Evolutionary conservation across 2,113 vertebrate genomes (phyloP).

Genomic region (Tonatia bakeri): DNA sequence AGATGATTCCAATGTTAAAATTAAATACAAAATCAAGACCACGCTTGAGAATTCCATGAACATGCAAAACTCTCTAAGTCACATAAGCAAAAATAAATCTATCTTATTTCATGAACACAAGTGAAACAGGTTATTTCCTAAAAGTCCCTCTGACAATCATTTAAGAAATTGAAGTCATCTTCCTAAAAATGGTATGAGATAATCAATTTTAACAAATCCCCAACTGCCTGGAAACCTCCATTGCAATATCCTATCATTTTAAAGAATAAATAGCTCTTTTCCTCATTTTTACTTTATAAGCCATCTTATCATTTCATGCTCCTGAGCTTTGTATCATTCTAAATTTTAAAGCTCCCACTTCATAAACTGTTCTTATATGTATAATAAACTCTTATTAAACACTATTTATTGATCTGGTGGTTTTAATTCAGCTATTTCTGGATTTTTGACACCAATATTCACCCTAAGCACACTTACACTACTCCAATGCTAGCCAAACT

Average conservation of each 20-base stretch:
- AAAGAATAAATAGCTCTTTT: neutral
- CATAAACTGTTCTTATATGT: neutral
- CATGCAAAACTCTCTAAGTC: neutral
- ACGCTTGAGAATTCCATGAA: neutral
- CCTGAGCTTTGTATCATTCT: neutral
- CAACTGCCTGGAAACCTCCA: neutral
- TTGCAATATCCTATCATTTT: neutral
- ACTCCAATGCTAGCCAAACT: neutral
- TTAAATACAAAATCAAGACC: neutral
- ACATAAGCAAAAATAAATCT: neutral
- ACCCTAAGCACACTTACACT: neutral
- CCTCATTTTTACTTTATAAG: neutral
- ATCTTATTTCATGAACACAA: neutral
- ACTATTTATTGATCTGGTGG: neutral
- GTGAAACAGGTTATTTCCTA: neutral
- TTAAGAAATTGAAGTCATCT: neutral
- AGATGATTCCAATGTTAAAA: neutral
- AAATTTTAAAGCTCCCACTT: constrained; percentile 4
- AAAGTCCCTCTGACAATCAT: neutral
- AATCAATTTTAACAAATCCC: neutral
- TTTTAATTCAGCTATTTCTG: neutral
- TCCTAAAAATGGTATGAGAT: neutral
- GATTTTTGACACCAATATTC: neutral
- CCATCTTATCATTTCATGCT: neutral
- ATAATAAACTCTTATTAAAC: neutral